Conservation (phyloP, 2,113 vertebrate species). For the Cryptoleucopteryx plumbea region DNA sequence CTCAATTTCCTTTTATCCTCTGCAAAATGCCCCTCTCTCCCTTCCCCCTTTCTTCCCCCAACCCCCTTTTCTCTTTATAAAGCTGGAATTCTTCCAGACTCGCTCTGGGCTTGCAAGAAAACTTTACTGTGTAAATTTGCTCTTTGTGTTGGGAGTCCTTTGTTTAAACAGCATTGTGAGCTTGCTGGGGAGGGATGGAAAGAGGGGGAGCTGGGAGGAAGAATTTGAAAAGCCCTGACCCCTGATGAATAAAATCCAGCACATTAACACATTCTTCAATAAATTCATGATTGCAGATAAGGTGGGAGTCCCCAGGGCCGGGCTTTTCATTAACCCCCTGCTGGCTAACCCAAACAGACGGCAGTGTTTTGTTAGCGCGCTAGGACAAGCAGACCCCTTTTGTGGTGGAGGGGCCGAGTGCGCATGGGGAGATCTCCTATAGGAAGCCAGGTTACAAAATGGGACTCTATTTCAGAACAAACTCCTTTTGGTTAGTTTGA, state of each 20-base stretch:
- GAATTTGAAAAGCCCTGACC: constrained; percentile 81
- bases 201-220: constrained; percentile 66
- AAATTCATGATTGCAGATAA: constrained; percentile 72
- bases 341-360: constrained; percentile 67
- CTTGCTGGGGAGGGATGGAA: constrained; percentile 73
- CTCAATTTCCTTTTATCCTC: constrained; percentile 58
- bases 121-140: constrained; percentile 90
- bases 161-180: constrained; percentile 88
- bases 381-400: constrained; percentile 63
- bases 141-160: constrained; percentile 85
- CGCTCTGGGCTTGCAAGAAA: constrained; percentile 86
- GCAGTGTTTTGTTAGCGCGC: constrained; percentile 60
- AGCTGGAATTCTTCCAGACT: constrained; percentile 84
- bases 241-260: constrained; percentile 73
- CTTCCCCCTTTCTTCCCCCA: constrained; percentile 45
- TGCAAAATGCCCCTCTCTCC: constrained; percentile 62
- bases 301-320: constrained; percentile 65
- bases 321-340: constrained; percentile 74
- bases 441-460: constrained; percentile 56
- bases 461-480: constrained; percentile 61
- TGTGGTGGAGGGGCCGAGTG: constrained; percentile 36
- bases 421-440: constrained; percentile 14
- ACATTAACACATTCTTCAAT: constrained; percentile 76
- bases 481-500: constrained; percentile 60
- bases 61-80: constrained; percentile 59